These are phyloP conservation scores for Syngnathus rostellatus DNA, from an alignment of 2,797 vertebrate genomes.

Conservation along the genomic window DNA sequence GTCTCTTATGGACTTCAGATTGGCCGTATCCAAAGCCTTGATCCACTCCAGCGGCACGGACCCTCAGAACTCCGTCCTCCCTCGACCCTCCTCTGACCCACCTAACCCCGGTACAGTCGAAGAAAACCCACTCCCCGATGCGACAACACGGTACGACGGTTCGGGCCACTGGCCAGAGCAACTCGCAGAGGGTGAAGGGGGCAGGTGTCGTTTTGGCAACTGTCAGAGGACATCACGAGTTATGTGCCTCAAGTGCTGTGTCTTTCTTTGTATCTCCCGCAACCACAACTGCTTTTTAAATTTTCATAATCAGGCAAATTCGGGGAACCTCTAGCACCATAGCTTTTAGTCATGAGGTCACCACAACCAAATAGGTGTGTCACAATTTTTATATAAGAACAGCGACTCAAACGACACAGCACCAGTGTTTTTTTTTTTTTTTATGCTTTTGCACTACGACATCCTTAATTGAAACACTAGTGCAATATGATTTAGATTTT, in stretches of 20 bases:
- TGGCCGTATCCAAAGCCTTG: conserved; percentile 70
- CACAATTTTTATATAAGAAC: not conserved
- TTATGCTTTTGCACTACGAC: not conserved
- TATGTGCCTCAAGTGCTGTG: conserved; percentile 75
- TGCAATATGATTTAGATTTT: not conserved
- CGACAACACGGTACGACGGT: conserved; percentile 63
- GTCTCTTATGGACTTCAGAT: conserved; percentile 69
- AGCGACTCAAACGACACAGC: not conserved
- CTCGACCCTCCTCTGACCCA: conserved; percentile 48
- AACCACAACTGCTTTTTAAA: conserved; percentile 76
- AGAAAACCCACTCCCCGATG: conserved; percentile 63
- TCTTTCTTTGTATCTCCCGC: conserved; percentile 76
- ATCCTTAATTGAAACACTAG: not conserved
- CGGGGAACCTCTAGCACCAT: conserved; percentile 23
- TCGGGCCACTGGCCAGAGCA: conserved; percentile 77
- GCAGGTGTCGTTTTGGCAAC: conserved; percentile 67
- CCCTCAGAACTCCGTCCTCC: conserved; percentile 59
- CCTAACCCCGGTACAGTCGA: conserved; percentile 42
- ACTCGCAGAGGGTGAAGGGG: conserved; percentile 64
- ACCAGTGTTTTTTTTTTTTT: not conserved
- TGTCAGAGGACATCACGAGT: conserved; percentile 71
- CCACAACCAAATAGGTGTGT: not conserved
- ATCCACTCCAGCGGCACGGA: conserved; percentile 53
- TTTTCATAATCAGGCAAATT: conserved; percentile 66
- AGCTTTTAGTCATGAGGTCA: not conserved